A percentile compares a stretch with the other conserved stretches of the same genome.
Conservation (phyloP, 2,888 invertebrate genomes). For the Smittia sp. region DNA sequence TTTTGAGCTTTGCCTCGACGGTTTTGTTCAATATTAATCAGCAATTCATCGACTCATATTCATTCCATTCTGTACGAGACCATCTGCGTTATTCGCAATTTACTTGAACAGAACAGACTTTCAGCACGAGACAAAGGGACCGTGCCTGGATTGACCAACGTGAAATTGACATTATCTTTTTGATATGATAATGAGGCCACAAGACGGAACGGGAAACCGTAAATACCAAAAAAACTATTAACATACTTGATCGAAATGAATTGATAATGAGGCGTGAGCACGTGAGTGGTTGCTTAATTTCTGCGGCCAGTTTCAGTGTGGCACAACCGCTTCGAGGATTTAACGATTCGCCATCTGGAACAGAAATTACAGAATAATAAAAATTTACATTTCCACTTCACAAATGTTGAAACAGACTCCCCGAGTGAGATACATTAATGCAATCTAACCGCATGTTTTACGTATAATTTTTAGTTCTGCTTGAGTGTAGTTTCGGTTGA, state of each 20-base stretch:
- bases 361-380: conserved; percentile 32
- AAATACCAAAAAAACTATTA: conserved; percentile 30
- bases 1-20: too few relatives aligned
- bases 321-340: conserved; percentile 1
- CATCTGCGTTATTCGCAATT: conserved; percentile 39
- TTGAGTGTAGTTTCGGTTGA: neutral
- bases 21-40: neutral
- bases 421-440: conserved; percentile 20
- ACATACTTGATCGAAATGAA: conserved; percentile 40
- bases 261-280: conserved; percentile 40
- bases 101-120: neutral
- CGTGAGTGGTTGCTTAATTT: conserved; percentile 22
- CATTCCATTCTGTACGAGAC: neutral
- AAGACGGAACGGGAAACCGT: neutral
- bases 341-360: conserved; percentile 28
- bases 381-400: conserved; percentile 25
- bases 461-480: neutral
- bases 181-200: conserved; percentile 40
- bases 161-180: conserved; percentile 30
- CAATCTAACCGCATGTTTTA: conserved; percentile 34
- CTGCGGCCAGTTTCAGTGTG: neutral
- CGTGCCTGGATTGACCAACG: conserved; percentile 4
- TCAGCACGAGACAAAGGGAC: neutral
- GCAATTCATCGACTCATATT: conserved; percentile 1
- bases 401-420: neutral